Conservation (phyloP, 1,140 invertebrate genomes). For the Apis laboriosa region DNA sequence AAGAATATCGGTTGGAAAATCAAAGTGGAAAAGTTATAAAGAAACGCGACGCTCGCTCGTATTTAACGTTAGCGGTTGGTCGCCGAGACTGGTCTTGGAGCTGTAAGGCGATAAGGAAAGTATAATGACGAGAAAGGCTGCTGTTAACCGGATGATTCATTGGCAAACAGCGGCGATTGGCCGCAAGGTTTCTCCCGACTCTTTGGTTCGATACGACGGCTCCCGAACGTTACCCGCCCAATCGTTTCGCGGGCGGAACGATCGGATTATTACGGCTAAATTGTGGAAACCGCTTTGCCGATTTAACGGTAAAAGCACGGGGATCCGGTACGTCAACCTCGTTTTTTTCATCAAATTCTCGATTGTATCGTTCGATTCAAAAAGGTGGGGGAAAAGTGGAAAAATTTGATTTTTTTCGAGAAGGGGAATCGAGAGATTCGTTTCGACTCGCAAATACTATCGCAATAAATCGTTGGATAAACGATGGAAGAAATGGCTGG, state of each 20-base stretch:
- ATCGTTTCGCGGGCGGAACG: conserved; percentile 35
- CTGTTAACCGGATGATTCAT: conserved; percentile 67
- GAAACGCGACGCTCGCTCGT: conserved; percentile 14
- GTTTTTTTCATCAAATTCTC: too few species aligned
- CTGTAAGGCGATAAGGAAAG: conserved; percentile 57
- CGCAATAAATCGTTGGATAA: too few species aligned
- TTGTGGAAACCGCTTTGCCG: conserved; percentile 55
- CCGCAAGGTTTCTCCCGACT: conserved; percentile 27
- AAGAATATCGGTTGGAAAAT: too few species aligned
- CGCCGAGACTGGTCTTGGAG: conserved; percentile 38
- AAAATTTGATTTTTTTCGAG: too few species aligned
- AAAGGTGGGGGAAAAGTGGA: too few species aligned
- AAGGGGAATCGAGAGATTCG: too few species aligned
- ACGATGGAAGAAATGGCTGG: too few species aligned
- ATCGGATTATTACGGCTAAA: conserved; percentile 59
- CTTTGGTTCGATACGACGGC: not conserved
- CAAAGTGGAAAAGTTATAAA: not conserved
- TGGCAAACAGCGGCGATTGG: conserved; percentile 50
- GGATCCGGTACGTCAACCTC: not conserved
- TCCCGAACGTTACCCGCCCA: conserved; percentile 2
- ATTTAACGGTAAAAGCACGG: conserved; percentile 58
- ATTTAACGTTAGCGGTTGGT: conserved; percentile 54
- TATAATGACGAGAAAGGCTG: conserved; percentile 67
- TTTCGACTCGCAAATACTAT: too few species aligned
- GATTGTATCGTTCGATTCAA: too few species aligned